Conservation (phyloP, 2,113 vertebrate genomes). For the Chaetodon auriga region DNA sequence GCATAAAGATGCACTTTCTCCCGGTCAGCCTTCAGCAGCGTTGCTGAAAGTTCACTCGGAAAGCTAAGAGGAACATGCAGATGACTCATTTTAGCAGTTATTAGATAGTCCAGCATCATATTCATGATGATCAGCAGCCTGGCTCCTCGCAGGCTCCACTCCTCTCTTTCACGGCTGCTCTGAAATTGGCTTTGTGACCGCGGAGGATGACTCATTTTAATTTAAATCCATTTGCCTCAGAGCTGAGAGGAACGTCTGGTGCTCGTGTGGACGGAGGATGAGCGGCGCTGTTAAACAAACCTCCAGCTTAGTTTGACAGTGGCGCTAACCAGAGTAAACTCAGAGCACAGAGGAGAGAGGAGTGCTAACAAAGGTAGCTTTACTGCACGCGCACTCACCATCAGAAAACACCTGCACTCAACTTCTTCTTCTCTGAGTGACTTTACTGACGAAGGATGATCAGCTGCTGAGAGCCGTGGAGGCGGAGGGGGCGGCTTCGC, state of each 20-base stretch:
- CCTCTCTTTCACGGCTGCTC: conserved; percentile 22
- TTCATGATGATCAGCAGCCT: conserved; percentile 12
- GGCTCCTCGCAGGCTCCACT: not conserved
- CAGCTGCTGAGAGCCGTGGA: conserved; percentile 63
- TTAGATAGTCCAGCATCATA: conserved; percentile 7
- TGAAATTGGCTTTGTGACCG: conserved; percentile 25
- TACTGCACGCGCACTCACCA: too few relatives aligned
- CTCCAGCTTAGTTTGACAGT: not conserved
- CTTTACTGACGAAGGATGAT: conserved; percentile 24
- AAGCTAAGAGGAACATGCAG: conserved; percentile 9
- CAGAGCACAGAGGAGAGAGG: not conserved
- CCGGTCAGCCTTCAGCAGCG: not conserved
- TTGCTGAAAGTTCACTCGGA: conserved; percentile 4
- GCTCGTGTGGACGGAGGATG: not conserved
- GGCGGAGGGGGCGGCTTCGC: conserved; percentile 22
- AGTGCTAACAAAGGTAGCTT: not conserved
- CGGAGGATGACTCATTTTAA: conserved; percentile 33
- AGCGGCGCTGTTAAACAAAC: not conserved
- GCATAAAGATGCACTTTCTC: too few relatives aligned
- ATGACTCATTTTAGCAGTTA: conserved; percentile 39
- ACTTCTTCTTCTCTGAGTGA: not conserved
- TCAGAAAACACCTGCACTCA: not conserved
- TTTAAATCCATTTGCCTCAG: conserved; percentile 15
- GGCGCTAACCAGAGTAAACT: not conserved
- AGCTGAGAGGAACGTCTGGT: conserved; percentile 10